Evolutionary conservation across 2,797 vertebrate genomes (phyloP).

Genomic region (Bradypus variegatus): DNA sequence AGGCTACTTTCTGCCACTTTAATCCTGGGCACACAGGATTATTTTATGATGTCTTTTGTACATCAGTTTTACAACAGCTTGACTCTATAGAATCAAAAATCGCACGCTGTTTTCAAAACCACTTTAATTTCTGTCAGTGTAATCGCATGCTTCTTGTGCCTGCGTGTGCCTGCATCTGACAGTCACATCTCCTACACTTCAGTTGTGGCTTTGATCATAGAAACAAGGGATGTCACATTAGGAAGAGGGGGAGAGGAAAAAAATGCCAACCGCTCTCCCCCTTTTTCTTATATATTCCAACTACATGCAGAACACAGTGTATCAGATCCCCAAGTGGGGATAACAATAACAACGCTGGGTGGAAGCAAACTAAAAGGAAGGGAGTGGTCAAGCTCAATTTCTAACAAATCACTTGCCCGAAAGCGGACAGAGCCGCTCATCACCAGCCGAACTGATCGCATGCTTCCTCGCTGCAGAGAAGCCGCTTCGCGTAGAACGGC

Average conservation of each 20-base stretch:
- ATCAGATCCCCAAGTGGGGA: constrained; percentile 34
- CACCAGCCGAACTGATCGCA: constrained; percentile 19
- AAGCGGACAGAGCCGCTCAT: constrained; percentile 24
- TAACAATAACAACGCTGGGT: constrained; percentile 45
- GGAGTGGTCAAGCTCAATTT: constrained; percentile 49
- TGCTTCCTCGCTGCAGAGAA: constrained; percentile 42
- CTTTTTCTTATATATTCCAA: constrained; percentile 32
- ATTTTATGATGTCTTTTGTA: constrained; percentile 74
- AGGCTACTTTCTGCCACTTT: constrained; percentile 66
- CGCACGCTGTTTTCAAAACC: constrained; percentile 78
- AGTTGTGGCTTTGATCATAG: constrained; percentile 73
- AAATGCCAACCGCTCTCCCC: constrained; percentile 57
- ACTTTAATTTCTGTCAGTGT: constrained; percentile 78
- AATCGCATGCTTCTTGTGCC: constrained; percentile 56
- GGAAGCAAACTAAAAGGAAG: constrained; percentile 56
- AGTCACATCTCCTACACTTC: constrained; percentile 73
- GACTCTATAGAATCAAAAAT: constrained; percentile 78
- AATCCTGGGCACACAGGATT: constrained; percentile 68
- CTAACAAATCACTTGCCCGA: constrained; percentile 29
- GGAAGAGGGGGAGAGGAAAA: constrained; percentile 25
- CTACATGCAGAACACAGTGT: not conserved
- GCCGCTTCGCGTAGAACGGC: not conserved
- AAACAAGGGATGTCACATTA: constrained; percentile 76
- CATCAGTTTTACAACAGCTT: constrained; percentile 77
- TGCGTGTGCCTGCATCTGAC: constrained; percentile 70